Conservation (phyloP, 2,888 invertebrate genomes). For the Parapristionchus giblindavisi region DNA sequence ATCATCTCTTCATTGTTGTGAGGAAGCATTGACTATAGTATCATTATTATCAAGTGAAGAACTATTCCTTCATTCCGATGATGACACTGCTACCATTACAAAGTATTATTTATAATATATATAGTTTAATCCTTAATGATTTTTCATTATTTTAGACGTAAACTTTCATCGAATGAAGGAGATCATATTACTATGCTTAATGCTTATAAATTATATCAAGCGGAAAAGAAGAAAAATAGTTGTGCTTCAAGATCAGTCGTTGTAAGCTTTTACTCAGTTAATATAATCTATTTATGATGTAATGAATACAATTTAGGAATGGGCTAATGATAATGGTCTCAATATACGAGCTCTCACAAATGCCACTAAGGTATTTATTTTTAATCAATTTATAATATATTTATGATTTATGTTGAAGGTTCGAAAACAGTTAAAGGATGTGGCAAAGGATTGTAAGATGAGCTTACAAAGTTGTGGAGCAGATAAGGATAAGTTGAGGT, state of each 20-base stretch:
- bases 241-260: neutral
- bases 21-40: conserved; percentile 82
- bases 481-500: conserved; percentile 48
- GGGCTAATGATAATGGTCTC: conserved; percentile 49
- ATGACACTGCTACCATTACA: neutral
- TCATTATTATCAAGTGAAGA: conserved; percentile 88
- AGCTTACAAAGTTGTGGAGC: conserved; percentile 48
- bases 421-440: conserved; percentile 54
- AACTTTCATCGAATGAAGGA: conserved; percentile 54
- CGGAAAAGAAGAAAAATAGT: conserved; percentile 38
- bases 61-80: conserved; percentile 72
- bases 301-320: conserved; percentile 43
- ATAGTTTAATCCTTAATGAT: neutral
- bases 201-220: conserved; percentile 40
- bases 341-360: conserved; percentile 44
- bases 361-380: conserved; percentile 35
- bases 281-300: neutral
- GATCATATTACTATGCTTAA: conserved; percentile 63
- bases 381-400: neutral
- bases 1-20: conserved; percentile 62
- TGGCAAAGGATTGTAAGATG: conserved; percentile 42
- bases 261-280: neutral
- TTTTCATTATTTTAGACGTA: conserved; percentile 1
- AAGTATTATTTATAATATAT: neutral
- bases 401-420: conserved; percentile 41